Conservation (phyloP, 2,888 invertebrate species). For the Aphodius granarius region DNA sequence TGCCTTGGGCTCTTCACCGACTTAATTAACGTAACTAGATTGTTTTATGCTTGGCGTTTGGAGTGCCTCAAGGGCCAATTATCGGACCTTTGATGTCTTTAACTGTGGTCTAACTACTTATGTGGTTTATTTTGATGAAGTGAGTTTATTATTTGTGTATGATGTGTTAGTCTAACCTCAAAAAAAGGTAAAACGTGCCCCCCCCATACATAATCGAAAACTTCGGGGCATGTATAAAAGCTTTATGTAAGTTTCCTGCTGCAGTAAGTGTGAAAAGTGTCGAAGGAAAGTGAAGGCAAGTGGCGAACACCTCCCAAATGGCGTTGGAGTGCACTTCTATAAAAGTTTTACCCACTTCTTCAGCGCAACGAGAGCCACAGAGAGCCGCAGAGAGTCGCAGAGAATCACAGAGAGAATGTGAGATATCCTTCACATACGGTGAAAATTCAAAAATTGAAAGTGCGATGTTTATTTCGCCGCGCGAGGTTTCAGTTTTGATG, state of each 20-base stretch:
- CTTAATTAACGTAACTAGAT: too few relatives aligned
- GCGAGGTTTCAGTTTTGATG: neutral
- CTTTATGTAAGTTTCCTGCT: neutral
- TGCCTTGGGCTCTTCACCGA: too few relatives aligned
- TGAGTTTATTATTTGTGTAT: too few relatives aligned
- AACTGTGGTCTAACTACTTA: too few relatives aligned
- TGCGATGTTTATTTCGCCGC: neutral
- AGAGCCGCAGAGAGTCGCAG: neutral
- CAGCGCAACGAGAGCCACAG: neutral
- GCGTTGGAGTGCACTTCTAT: neutral
- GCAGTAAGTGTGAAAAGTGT: neutral
- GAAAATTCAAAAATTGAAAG: neutral
- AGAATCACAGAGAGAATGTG: neutral
- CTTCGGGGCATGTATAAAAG: neutral
- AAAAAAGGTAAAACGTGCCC: neutral
- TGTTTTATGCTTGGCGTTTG: too few relatives aligned
- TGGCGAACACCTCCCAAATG: neutral
- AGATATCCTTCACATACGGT: neutral
- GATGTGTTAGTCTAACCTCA: neutral
- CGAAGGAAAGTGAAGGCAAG: neutral
- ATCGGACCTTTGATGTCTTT: too few relatives aligned
- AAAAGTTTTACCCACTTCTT: neutral
- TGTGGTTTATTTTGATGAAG: too few relatives aligned
- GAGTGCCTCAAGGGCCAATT: too few relatives aligned
- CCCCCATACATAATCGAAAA: neutral